These are phyloP conservation scores for Acanthornis magna DNA, from an alignment of 2,797 vertebrate genomes.

Conservation along the genomic window DNA sequence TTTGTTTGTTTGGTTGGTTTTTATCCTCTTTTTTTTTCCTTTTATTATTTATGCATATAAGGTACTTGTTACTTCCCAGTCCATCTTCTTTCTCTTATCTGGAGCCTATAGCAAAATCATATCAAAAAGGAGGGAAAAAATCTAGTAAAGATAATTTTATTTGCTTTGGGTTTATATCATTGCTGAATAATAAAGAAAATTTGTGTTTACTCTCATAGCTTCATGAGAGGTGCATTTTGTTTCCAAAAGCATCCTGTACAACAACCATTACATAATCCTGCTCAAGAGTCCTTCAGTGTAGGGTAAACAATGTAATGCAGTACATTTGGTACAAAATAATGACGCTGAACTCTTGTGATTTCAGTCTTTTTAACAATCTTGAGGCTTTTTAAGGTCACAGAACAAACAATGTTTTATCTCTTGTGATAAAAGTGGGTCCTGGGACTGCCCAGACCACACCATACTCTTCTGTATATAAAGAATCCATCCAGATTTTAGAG, in stretches of 20 bases:
- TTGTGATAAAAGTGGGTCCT: neutral
- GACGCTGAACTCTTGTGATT: neutral
- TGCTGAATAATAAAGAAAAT: slow-evolving; percentile 3
- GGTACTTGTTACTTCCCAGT: neutral
- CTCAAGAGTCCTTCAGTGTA: slow-evolving; percentile 5
- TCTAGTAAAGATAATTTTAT: neutral
- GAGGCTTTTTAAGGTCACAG: neutral
- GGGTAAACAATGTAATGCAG: neutral
- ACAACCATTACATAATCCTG: neutral
- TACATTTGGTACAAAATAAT: neutral
- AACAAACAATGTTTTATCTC: neutral
- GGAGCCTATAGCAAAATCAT: neutral
- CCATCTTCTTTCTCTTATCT: neutral
- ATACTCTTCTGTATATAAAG: neutral
- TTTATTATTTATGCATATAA: neutral
- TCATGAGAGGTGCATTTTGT: slow-evolving; percentile 8
- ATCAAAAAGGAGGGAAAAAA: neutral
- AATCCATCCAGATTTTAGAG: neutral
- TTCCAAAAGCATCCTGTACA: neutral
- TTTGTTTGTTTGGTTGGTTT: neutral
- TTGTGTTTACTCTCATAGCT: neutral
- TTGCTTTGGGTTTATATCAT: neutral
- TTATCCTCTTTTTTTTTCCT: neutral
- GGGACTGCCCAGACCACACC: neutral
- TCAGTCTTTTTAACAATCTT: neutral